A percentile compares a stretch with the other conserved stretches of the same genome.
phyloP scores from a whole-genome alignment of 2,888 invertebrate species.

The Axea sp. region DNA sequence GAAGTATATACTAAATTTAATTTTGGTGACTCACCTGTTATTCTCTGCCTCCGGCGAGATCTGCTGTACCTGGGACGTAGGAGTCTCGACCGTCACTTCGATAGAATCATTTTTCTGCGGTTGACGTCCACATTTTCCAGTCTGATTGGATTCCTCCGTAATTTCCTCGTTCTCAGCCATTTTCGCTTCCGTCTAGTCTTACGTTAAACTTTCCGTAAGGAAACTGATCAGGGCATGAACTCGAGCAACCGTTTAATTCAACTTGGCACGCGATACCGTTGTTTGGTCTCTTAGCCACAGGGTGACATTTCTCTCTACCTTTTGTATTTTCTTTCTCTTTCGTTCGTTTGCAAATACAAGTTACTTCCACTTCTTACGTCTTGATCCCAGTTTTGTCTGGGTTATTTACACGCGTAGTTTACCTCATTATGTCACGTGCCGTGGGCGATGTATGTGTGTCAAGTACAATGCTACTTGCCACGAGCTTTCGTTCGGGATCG shows the following conservation, averaged over 20 bases:
- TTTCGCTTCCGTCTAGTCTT: conserved; percentile 1
- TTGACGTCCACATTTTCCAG: conserved; percentile 13
- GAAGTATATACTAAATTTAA: no score
- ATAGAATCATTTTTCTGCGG: conserved; percentile 23
- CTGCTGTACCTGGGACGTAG: conserved; percentile 59
- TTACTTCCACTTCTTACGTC: conserved; percentile 12
- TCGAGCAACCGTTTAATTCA: background rate
- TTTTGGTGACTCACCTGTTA: conserved; percentile 25
- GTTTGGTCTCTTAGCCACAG: background rate
- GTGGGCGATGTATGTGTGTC: conserved; percentile 21
- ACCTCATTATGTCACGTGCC: conserved; percentile 20
- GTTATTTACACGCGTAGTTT: conserved; percentile 12
- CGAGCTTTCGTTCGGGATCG: conserved; percentile 15
- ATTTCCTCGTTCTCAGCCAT: conserved; percentile 70
- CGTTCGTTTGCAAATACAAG: conserved; percentile 1
- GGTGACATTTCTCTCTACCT: conserved; percentile 7
- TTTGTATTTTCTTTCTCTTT: conserved; percentile 1
- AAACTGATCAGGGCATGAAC: background rate
- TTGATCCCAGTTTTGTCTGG: conserved; percentile 1
- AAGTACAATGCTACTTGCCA: conserved; percentile 25
- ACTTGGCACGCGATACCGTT: conserved; percentile 3
- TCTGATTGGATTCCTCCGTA: conserved; percentile 43
- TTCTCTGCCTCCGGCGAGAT: conserved; percentile 47
- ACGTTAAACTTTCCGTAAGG: background rate
- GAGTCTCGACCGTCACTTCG: conserved; percentile 26